Conservation (phyloP, 2,888 invertebrate species). For the Epirrita christyi region DNA sequence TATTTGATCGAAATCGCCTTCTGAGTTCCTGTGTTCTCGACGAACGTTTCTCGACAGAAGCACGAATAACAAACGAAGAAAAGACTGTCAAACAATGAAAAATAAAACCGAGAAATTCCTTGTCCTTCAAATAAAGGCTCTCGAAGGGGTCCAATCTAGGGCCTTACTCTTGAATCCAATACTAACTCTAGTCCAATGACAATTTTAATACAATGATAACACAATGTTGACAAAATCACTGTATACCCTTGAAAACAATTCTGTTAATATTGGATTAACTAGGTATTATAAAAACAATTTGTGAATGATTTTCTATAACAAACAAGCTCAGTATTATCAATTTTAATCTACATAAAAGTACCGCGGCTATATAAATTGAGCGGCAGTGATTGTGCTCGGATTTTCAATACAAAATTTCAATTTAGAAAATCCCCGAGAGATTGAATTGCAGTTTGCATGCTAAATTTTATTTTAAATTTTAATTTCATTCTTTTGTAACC, state of each 20-base stretch:
- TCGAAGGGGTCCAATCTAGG: neutral
- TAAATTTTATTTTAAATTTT: constrained; percentile 9
- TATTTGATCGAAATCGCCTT: constrained; percentile 1
- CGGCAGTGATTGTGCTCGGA: constrained; percentile 3
- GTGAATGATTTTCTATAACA: neutral
- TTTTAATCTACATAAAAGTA: neutral
- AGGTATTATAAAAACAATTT: neutral
- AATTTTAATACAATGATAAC: no score
- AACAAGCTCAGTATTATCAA: neutral
- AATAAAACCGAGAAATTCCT: no score
- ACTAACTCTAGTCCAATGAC: no score
- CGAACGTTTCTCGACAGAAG: no score
- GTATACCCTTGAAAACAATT: no score
- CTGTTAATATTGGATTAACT: no score
- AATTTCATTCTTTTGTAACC: constrained; percentile 9
- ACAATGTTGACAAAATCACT: no score
- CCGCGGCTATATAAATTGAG: neutral
- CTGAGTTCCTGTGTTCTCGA: neutral
- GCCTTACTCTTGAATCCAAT: no score
- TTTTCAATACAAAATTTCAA: constrained; percentile 11
- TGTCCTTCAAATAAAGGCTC: neutral
- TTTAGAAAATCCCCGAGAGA: constrained; percentile 2
- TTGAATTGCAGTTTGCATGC: constrained; percentile 2
- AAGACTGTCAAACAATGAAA: no score
- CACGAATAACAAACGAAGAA: no score